Conservation (phyloP, 2,888 invertebrate genomes). For the Rhogogaster chlorosoma region DNA sequence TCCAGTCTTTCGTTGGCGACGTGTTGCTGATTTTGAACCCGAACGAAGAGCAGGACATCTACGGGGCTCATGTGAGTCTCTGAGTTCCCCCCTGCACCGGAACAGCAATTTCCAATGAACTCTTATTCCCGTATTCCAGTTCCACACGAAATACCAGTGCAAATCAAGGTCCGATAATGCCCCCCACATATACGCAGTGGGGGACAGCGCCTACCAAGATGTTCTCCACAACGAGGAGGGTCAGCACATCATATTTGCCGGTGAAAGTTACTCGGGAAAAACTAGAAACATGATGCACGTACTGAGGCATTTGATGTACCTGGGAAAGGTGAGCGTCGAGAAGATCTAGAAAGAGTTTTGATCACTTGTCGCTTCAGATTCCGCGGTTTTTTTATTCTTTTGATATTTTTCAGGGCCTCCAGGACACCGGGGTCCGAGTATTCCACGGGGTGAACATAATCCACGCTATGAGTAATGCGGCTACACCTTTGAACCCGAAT, state of each 20-base stretch:
- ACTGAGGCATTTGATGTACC: slow-evolving; percentile 88
- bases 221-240: slow-evolving; percentile 92
- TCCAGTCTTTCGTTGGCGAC: slow-evolving; percentile 90
- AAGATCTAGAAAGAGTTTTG: slow-evolving; percentile 55
- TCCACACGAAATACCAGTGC: slow-evolving; percentile 88
- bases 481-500: slow-evolving; percentile 90
- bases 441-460: slow-evolving; percentile 85
- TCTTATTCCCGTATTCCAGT: slow-evolving; percentile 79
- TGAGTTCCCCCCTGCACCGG: not conserved
- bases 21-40: slow-evolving; percentile 89
- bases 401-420: slow-evolving; percentile 68
- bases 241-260: slow-evolving; percentile 92
- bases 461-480: slow-evolving; percentile 90
- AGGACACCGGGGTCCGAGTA: slow-evolving; percentile 83
- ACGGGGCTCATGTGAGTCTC: slow-evolving; percentile 83
- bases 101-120: not conserved
- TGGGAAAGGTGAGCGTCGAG: slow-evolving; percentile 84
- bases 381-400: not conserved
- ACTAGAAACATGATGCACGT: slow-evolving; percentile 90
- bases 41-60: slow-evolving; percentile 87
- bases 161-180: slow-evolving; percentile 94
- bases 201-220: slow-evolving; percentile 94
- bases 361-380: not conserved
- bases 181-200: slow-evolving; percentile 94
- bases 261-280: slow-evolving; percentile 96